Base-by-base conservation (phyloP, 2,888 invertebrate genomes). In the Hermaeophaga mercurialis region DNA sequence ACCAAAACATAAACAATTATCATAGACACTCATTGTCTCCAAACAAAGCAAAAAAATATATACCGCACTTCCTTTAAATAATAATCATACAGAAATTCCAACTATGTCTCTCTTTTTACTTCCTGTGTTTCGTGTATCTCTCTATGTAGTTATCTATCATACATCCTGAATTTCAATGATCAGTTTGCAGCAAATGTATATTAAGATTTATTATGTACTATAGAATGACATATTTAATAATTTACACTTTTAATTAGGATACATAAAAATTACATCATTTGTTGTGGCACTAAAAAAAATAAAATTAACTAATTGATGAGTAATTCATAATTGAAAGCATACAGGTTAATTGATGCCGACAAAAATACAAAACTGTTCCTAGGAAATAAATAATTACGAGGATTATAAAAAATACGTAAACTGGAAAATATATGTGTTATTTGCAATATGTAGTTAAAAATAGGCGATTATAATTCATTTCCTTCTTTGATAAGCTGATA, bases 111-210 rank as follows among this genome's bases (percentile, higher is more conserved):
- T 56, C 56, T 33, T 50, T 15, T 45, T 31, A 50, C 45, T 56
- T 56, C 50, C 56, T 56, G 44, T 54, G 19, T 46, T 46, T 46
- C 39, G 24, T 46, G 45, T 39, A 50, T 50, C 46, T 46, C 12
- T n/a, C n/a, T n/a, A n/a, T n/a, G n/a, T n/a, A n/a, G n/a, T n/a
- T n/a, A 19, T 52, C 31, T 41, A 24, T 14, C 43, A 34, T 38
- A 50, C 50, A 56, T 56, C 56, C 54, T 54, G 54, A 53, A 53
- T 45, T n/a, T 43, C 33, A 34, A 52, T 34, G 14, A 44, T n/a
- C n/a, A 18, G 2, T 28, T 28, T 9, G 7, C 22, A 7, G 3
- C 7, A 7, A 22, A 3, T 22, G 3, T 22, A 5, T 7, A 22
- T 22, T 22, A 9, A 7, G 28, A 28, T 28, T 28, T 28, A 7